Evolutionary conservation across 2,888 invertebrate genomes (phyloP).

Genomic region (Strigamia maritima): DNA sequence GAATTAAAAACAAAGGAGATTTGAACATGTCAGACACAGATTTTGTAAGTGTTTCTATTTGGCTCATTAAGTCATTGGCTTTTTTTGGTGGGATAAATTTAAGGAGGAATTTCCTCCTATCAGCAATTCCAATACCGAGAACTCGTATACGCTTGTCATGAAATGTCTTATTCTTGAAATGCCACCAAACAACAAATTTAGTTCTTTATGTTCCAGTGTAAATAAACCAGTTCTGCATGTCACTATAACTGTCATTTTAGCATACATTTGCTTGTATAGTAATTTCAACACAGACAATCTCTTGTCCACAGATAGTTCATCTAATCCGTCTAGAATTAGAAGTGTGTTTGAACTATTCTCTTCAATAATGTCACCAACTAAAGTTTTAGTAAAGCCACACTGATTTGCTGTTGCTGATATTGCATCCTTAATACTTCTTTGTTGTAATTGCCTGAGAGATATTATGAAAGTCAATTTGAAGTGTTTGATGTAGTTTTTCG

Average conservation of each 20-base stretch:
- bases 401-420: not conserved
- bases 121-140: not conserved
- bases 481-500: not conserved
- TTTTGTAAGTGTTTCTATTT: not conserved
- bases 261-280: not conserved
- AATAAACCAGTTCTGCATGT: not conserved
- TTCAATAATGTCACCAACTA: not conserved
- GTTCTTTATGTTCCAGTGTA: not conserved
- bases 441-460: not conserved
- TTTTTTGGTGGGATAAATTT: not conserved
- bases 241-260: not conserved
- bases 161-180: not conserved
- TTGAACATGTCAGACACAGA: not conserved
- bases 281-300: not conserved
- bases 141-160: not conserved
- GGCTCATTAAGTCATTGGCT: not conserved
- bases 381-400: not conserved
- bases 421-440: not conserved
- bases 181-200: not conserved
- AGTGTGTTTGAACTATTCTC: not conserved
- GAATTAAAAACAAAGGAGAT: not conserved
- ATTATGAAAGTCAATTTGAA: not conserved
- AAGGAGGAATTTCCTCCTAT: not conserved
- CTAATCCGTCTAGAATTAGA: not conserved
- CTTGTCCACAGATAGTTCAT: not conserved